Evolutionary conservation across 1,140 invertebrate species (phyloP).

Genomic region (silkworm (Bombyx mori)): ASM3026992v2 NC_085122.1:4415501-4416000

Average conservation of each 20-base stretch:
- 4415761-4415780: constrained; percentile 3
- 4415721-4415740: constrained; percentile 4
- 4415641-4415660: constrained; percentile 2
- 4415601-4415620: background rate
- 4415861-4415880: background rate
- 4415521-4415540: background rate
- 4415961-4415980: constrained; percentile 7
- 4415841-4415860: background rate
- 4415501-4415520: background rate
- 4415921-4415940: constrained; percentile 5
- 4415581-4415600: background rate
- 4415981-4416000: constrained; percentile 4
- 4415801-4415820: background rate
- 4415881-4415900: constrained; percentile 4
- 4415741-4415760: constrained; percentile 7
- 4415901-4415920: constrained; percentile 3
- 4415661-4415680: constrained; percentile 5
- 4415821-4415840: background rate
- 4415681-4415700: constrained; percentile 4
- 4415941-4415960: constrained; percentile 3
- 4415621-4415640: background rate
- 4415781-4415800: background rate
- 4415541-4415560: background rate
- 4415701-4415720: constrained; percentile 2
- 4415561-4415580: background rate